Evolutionary conservation across 1,140 invertebrate genomes (phyloP).

Genomic region (Muscidifurax raptorellus): DNA sequence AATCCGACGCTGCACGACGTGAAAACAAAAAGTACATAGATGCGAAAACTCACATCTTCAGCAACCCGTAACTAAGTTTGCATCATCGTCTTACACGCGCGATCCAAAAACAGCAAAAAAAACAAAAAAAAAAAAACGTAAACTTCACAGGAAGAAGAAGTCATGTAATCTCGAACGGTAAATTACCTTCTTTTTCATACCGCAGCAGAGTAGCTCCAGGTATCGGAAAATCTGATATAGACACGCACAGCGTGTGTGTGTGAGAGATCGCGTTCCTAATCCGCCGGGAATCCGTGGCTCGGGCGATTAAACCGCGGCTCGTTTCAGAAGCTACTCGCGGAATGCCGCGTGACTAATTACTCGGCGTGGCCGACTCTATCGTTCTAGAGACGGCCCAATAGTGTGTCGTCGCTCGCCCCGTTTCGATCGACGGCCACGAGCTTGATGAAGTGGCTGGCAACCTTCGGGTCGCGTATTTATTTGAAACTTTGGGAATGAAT

Average conservation of each 20-base stretch:
- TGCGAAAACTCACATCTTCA: no score
- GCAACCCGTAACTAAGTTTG: no score
- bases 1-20: no score
- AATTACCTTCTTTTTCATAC: background rate
- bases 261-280: background rate
- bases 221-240: background rate
- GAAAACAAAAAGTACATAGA: no score
- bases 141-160: no score
- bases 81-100: no score
- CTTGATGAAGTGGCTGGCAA: no score
- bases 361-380: background rate
- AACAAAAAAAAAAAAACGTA: no score
- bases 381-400: background rate
- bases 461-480: no score
- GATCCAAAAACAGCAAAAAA: no score
- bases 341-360: conserved; percentile 47
- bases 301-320: background rate
- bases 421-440: background rate
- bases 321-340: conserved; percentile 9
- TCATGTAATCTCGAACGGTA: no score
- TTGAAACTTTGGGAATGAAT: no score
- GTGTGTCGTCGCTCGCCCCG: background rate
- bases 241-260: background rate
- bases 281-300: background rate
- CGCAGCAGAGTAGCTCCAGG: background rate